Conservation (phyloP, 2,113 vertebrate species). For the Phocoena phocoena region DNA sequence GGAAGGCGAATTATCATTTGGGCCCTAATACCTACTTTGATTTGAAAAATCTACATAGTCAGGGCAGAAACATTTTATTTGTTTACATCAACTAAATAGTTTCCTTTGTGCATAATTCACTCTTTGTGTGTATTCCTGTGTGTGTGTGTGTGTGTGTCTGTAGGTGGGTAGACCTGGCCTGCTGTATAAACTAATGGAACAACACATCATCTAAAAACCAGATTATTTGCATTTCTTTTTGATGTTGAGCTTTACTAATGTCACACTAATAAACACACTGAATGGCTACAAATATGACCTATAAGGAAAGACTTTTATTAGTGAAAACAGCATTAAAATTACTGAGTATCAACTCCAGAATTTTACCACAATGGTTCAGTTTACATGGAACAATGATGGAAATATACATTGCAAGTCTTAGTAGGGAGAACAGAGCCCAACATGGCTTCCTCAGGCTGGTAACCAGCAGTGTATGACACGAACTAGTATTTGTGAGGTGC, state of each 20-base stretch:
- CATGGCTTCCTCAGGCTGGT: background rate
- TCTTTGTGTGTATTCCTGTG: background rate
- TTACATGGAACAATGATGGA: conserved; percentile 67
- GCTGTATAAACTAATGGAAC: background rate
- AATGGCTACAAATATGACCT: conserved; percentile 65
- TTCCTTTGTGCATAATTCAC: background rate
- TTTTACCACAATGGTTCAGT: conserved; percentile 57
- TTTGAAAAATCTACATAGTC: background rate
- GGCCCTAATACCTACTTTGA: background rate
- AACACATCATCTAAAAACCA: background rate
- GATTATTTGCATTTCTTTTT: background rate
- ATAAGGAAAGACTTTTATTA: conserved; percentile 76
- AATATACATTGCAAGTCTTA: conserved; percentile 61
- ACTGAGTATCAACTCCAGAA: conserved; percentile 64
- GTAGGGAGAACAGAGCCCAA: conserved; percentile 26
- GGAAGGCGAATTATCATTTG: background rate
- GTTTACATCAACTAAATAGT: background rate
- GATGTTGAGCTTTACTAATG: conserved; percentile 11
- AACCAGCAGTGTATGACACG: background rate
- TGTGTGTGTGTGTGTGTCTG: background rate
- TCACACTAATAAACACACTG: conserved; percentile 69
- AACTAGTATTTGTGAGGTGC: background rate
- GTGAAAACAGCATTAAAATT: conserved; percentile 76
- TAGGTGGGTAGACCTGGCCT: background rate
- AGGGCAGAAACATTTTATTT: background rate